Conservation (phyloP, 2,113 vertebrate genomes). For the Nipponia nippon region DNA sequence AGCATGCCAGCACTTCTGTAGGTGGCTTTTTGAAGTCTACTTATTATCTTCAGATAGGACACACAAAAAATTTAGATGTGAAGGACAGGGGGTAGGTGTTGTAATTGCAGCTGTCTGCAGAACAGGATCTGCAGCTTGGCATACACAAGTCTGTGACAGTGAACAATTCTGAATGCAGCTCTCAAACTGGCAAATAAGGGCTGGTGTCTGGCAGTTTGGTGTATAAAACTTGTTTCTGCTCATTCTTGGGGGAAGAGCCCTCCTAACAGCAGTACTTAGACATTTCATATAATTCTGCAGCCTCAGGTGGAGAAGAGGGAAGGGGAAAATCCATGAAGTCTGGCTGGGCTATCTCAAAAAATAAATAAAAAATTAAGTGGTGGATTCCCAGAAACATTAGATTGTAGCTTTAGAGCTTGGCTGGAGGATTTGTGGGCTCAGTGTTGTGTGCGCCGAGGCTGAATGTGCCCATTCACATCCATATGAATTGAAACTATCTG, state of each 20-base stretch:
- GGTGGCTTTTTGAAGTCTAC: conserved; percentile 1
- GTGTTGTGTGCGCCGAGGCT: too few relatives aligned
- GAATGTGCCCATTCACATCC: too few relatives aligned
- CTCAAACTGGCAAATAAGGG: background rate
- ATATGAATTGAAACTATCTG: background rate
- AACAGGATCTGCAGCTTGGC: background rate
- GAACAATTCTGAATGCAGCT: background rate
- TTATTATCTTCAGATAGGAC: background rate
- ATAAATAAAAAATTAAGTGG: background rate
- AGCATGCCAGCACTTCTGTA: background rate
- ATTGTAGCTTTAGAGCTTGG: background rate
- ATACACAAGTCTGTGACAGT: fast-evolving
- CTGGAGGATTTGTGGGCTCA: fast-evolving
- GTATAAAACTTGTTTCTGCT: background rate
- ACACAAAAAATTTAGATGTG: background rate
- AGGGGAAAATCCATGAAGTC: background rate
- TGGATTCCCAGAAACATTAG: background rate
- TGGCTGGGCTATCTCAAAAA: background rate
- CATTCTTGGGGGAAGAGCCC: background rate
- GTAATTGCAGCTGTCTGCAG: background rate
- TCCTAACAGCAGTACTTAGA: background rate
- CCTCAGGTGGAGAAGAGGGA: background rate
- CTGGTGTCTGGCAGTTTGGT: background rate
- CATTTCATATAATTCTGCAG: fast-evolving
- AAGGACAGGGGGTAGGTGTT: background rate